Percentiles rank a stretch among this genome's conserved stretches.
These are phyloP conservation scores for Rousettus madagascariensis DNA, from an alignment of 2,797 vertebrate genomes.

Conservation along the genomic window DNA sequence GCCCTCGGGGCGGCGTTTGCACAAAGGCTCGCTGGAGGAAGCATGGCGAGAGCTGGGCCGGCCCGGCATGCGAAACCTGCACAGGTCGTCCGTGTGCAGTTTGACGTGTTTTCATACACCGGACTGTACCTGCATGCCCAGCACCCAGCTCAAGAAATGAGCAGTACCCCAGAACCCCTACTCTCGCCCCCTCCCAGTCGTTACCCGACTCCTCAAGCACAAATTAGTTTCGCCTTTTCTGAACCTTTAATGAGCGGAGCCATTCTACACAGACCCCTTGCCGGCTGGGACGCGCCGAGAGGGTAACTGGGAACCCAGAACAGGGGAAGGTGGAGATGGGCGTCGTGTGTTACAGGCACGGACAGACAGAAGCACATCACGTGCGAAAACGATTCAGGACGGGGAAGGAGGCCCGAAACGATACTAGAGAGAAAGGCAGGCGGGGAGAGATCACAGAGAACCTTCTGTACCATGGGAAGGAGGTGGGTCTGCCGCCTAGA, in stretches of 20 bases:
- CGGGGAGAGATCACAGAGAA: neutral
- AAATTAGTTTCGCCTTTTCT: neutral
- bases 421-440: neutral
- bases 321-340: neutral
- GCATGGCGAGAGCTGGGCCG: neutral
- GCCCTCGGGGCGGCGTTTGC: neutral
- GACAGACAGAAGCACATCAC: neutral
- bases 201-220: neutral
- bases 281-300: neutral
- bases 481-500: neutral
- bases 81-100: accelerated
- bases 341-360: neutral
- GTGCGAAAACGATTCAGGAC: neutral
- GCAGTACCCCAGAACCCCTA: neutral
- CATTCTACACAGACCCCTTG: neutral
- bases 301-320: neutral
- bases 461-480: neutral
- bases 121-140: neutral
- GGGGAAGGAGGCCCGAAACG: neutral
- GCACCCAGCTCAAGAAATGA: neutral
- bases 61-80: neutral
- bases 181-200: neutral
- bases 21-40: neutral
- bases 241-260: neutral
- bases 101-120: neutral